A percentile compares a stretch with the other conserved stretches of the same genome.
Conservation (phyloP, 1,140 invertebrate species). For the Aphelinus certus region DNA sequence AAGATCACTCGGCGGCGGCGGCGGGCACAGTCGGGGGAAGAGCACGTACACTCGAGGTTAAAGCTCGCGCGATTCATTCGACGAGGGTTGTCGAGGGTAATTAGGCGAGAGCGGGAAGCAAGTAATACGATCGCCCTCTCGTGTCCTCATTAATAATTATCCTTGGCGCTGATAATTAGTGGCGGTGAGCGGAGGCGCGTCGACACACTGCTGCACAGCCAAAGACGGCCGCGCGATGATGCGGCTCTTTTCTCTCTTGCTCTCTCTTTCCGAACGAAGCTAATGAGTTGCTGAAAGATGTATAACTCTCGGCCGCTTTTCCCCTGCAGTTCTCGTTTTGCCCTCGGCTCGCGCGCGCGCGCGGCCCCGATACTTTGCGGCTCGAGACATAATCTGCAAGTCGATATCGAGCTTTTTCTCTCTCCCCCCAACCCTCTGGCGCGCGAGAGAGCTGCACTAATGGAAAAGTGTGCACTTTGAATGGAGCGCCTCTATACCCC, state of each 20-base stretch:
- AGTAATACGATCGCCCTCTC: slow-evolving; percentile 48
- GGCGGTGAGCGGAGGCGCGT: slow-evolving; percentile 16
- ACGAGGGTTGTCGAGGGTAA: slow-evolving; percentile 44
- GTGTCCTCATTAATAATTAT: slow-evolving; percentile 56
- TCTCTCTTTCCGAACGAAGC: neutral
- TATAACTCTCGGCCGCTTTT: neutral
- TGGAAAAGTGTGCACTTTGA: slow-evolving; percentile 2
- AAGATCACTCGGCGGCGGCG: no score
- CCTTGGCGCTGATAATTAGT: slow-evolving; percentile 54
- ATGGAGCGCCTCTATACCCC: no score
- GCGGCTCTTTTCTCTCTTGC: neutral
- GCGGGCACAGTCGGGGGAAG: no score
- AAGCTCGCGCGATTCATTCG: no score
- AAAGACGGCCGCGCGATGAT: neutral
- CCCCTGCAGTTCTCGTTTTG: neutral
- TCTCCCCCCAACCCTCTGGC: no score
- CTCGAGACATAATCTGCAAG: neutral
- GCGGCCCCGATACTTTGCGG: neutral
- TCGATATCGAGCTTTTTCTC: slow-evolving; percentile 8
- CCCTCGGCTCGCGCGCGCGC: neutral
- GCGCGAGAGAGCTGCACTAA: neutral
- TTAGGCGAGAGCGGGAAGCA: slow-evolving; percentile 42
- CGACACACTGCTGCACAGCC: slow-evolving; percentile 25
- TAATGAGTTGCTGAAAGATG: slow-evolving; percentile 7
- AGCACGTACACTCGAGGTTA: no score